A percentile compares a stretch with the other conserved stretches of the same genome.
Conservation (phyloP, 2,888 invertebrate genomes). For the Eilema griseolum region DNA sequence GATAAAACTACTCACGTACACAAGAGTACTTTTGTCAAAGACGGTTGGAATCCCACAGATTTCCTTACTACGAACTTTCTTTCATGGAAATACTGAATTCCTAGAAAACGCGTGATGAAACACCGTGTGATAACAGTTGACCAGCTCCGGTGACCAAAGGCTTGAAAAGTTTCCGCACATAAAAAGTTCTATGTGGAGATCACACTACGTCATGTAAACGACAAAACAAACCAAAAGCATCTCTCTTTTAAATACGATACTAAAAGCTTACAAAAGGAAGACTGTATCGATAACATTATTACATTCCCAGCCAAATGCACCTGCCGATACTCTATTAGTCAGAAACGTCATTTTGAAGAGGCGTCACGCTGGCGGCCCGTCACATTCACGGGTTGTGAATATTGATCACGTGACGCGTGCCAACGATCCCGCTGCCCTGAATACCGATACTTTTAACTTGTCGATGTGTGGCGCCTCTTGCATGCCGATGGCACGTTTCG, state of each 20-base stretch:
- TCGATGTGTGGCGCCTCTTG: constrained; percentile 36
- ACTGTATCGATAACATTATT: constrained; percentile 43
- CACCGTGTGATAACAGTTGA: too few species aligned
- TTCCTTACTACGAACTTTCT: too few species aligned
- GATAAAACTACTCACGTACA: too few species aligned
- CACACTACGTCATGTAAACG: too few species aligned
- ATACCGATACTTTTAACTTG: constrained; percentile 53
- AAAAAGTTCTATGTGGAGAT: too few species aligned
- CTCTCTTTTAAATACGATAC: neutral
- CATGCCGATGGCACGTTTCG: constrained; percentile 36
- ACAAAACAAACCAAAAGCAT: neutral
- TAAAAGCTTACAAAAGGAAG: constrained; percentile 6
- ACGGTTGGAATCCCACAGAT: too few species aligned
- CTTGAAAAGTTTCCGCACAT: too few species aligned
- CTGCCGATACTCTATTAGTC: constrained; percentile 52
- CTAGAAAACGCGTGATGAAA: too few species aligned
- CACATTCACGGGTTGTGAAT: constrained; percentile 45
- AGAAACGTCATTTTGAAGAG: constrained; percentile 48
- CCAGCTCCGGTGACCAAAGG: too few species aligned
- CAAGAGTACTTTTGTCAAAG: too few species aligned
- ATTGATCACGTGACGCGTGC: constrained; percentile 49
- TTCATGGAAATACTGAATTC: too few species aligned
- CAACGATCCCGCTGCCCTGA: constrained; percentile 33
- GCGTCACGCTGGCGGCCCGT: constrained; percentile 34
- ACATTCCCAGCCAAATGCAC: constrained; percentile 52